Conservation (phyloP, 2,797 vertebrate genomes). For the Centroberyx gerrardi region DNA sequence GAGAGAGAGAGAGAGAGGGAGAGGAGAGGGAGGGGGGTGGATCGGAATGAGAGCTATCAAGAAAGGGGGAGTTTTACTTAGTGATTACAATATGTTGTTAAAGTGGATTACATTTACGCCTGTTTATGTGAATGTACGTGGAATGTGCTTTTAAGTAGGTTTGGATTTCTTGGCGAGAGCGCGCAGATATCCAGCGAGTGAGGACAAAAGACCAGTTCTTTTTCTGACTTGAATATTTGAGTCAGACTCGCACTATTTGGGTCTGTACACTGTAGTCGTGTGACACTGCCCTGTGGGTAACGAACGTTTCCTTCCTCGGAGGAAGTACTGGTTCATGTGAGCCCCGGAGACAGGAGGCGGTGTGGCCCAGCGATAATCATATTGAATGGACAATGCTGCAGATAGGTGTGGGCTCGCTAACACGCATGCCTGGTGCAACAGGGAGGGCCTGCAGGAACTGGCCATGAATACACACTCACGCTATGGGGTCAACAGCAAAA, state of each 20-base stretch:
- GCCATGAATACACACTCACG: constrained; percentile 72
- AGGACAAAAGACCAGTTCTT: background rate
- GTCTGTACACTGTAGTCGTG: constrained; percentile 69
- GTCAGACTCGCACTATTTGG: constrained; percentile 60
- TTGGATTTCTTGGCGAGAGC: constrained; percentile 20
- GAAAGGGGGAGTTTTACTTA: constrained; percentile 37
- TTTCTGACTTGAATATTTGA: constrained; percentile 31
- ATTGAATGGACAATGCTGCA: constrained; percentile 84
- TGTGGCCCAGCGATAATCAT: constrained; percentile 83
- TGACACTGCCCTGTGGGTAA: constrained; percentile 77
- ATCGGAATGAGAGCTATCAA: constrained; percentile 22
- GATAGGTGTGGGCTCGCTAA: constrained; percentile 79
- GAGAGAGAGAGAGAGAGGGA: constrained; percentile 16
- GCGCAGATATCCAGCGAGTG: constrained; percentile 13
- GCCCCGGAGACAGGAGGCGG: constrained; percentile 83
- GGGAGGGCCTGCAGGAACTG: constrained; percentile 74
- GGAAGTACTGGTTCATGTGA: constrained; percentile 83
- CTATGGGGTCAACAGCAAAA: constrained; percentile 77
- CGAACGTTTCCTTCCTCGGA: constrained; percentile 85
- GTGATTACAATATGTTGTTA: constrained; percentile 46
- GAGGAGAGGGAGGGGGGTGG: background rate
- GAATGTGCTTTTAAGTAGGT: constrained; percentile 4
- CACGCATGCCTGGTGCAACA: constrained; percentile 72
- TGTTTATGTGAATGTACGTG: constrained; percentile 21
- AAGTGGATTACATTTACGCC: constrained; percentile 40